Evolutionary conservation across 1,140 invertebrate species (phyloP), one percentile per base, ranked within the genome.

Genomic region (Lineus longissimus): DNA sequence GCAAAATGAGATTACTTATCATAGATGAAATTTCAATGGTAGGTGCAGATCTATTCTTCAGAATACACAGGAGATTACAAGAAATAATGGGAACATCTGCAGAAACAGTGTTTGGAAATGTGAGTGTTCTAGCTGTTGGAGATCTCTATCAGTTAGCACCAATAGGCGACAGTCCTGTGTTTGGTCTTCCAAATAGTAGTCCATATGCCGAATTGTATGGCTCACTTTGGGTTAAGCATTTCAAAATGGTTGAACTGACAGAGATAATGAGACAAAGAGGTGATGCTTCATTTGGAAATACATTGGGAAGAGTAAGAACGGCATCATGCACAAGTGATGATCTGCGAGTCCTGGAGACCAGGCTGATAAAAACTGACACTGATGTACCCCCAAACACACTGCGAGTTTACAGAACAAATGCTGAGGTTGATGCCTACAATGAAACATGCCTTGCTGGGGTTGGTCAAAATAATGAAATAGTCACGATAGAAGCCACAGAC

Each of bases 11-110:
- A 27, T 23, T 51, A 9, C 25, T 51, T 19, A 51, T 51, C 9
- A 51, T 51, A 7, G 47, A 51, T 51, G 47, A 51, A 27, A 51
- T 51, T 51, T 51, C 47, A 23, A 51, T 51, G 47, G 47, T 51
- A 27, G 47, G 47, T 51, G n/a, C n/a, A 23, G 47, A 51, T 27
- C n/a, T 51, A 27, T 27, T 51, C 25, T 27, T 51, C 47, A 23
- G n/a, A 23, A 51, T 51, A 7, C 19, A 51, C 25, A 19, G 25
- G n/a, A 19, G 47, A 19, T 27, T 51, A 51, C n/a, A 23, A 27
- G 47, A 51, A 51, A 51, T 51, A 51, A 51, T 23, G 25, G 47
- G 47, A 23, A 36, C 33, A 36, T 36, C 33, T 7, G n/a, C n/a
- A 19, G 25, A 51, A 19, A 7, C 47, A 23, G 19, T 51, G 25